phyloP scores from a whole-genome alignment of 2,888 invertebrate genomes.

The Trileptium ribeirensis region DNA sequence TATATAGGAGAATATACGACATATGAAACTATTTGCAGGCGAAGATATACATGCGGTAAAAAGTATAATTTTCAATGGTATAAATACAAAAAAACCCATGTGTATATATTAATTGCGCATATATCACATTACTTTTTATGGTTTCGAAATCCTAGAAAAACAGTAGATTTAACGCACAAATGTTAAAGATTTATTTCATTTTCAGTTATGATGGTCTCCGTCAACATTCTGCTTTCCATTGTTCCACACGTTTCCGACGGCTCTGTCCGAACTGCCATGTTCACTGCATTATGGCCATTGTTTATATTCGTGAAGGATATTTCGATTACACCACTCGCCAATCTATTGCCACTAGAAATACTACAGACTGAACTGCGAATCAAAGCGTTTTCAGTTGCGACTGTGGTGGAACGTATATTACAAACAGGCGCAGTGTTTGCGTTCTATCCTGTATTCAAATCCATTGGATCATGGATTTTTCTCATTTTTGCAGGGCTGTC shows the following conservation, averaged over 20 bases:
- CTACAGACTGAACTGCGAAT: background rate
- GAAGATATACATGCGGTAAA: no score
- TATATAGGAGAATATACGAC: no score
- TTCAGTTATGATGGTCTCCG: background rate
- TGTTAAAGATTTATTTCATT: background rate
- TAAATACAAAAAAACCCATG: no score
- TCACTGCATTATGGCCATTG: background rate
- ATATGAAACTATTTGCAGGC: no score
- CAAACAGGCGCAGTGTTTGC: background rate
- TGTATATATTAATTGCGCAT: no score
- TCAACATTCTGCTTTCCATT: background rate
- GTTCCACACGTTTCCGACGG: background rate
- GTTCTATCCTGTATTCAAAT: background rate
- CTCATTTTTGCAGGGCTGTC: background rate
- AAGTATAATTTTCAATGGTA: background rate
- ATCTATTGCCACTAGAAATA: background rate
- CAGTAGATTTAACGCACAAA: background rate
- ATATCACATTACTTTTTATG: no score
- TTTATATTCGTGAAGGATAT: background rate
- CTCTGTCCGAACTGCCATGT: background rate
- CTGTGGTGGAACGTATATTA: background rate
- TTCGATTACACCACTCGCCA: background rate
- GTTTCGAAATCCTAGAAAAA: no score
- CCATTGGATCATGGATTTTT: background rate
- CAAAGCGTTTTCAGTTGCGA: background rate